Conservation (phyloP, 1,140 invertebrate genomes). For the Andricus grossulariae region DNA sequence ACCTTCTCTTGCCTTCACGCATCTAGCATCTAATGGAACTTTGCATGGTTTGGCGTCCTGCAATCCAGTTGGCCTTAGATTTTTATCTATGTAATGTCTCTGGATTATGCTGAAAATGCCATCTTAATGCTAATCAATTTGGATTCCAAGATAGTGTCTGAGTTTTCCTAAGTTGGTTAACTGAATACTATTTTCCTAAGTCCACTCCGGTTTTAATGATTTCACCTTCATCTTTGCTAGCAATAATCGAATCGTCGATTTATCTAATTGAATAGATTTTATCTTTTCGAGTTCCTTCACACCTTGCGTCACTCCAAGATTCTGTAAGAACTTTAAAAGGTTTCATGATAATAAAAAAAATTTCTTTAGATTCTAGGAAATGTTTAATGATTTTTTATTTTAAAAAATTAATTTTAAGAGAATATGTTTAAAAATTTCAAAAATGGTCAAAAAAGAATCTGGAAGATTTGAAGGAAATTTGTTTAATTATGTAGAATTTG, state of each 20-base stretch:
- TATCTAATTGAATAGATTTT: slow-evolving; percentile 43
- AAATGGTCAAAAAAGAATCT: too few relatives aligned
- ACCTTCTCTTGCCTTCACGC: not conserved
- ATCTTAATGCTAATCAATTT: too few relatives aligned
- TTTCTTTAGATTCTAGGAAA: too few relatives aligned
- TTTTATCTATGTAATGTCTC: not conserved
- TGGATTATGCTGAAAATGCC: not conserved
- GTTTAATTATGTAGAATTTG: too few relatives aligned
- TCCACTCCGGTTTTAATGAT: slow-evolving; percentile 30
- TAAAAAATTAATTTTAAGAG: too few relatives aligned
- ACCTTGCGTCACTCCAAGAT: slow-evolving; percentile 46
- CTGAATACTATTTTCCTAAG: slow-evolving; percentile 36
- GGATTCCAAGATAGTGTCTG: not conserved
- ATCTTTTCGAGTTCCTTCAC: not conserved
- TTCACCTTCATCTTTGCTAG: slow-evolving; percentile 34
- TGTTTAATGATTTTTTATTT: too few relatives aligned
- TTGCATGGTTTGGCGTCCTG: not conserved
- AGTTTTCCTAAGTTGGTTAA: slow-evolving; percentile 44
- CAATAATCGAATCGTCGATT: slow-evolving; percentile 46
- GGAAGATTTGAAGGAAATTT: too few relatives aligned
- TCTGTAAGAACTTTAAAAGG: too few relatives aligned
- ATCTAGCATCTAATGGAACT: not conserved
- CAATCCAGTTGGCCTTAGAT: not conserved
- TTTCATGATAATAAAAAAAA: too few relatives aligned
- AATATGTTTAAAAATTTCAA: too few relatives aligned